Conservation (phyloP, 2,797 vertebrate species). For the Galaxias olidus region DNA sequence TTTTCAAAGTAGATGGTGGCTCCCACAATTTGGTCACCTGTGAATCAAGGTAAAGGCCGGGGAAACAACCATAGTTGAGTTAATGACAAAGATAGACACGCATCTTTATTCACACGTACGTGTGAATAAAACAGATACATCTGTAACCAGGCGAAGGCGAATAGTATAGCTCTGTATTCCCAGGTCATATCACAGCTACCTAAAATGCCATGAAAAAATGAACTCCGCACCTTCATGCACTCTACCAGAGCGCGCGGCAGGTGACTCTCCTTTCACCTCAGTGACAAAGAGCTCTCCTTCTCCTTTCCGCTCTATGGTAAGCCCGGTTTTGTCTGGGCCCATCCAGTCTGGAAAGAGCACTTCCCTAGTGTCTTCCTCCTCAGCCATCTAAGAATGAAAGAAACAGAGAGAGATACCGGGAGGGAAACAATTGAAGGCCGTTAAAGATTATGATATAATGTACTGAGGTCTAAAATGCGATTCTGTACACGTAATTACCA, state of each 20-base stretch:
- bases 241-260: conserved; percentile 84
- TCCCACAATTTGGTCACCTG: conserved; percentile 95
- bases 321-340: conserved; percentile 86
- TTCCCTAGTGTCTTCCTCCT: conserved; percentile 87
- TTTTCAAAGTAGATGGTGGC: conserved; percentile 96
- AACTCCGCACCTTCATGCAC: conserved; percentile 84
- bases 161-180: not conserved
- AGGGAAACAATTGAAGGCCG: conserved; percentile 2
- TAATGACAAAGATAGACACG: conserved; percentile 12
- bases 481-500: not conserved
- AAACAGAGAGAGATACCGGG: conserved; percentile 7
- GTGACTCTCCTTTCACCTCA: conserved; percentile 87
- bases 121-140: not conserved
- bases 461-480: not conserved
- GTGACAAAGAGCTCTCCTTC: conserved; percentile 87
- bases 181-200: not conserved
- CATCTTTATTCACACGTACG: too few relatives aligned
- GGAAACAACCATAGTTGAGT: too few relatives aligned
- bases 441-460: not conserved
- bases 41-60: conserved; percentile 9
- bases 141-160: not conserved
- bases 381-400: conserved; percentile 78
- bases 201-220: not conserved
- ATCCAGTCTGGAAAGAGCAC: conserved; percentile 90
- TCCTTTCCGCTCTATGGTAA: conserved; percentile 86